Base-by-base conservation (phyloP, 2,113 vertebrate species). In the Heterotilapia buettikoferi region DNA sequence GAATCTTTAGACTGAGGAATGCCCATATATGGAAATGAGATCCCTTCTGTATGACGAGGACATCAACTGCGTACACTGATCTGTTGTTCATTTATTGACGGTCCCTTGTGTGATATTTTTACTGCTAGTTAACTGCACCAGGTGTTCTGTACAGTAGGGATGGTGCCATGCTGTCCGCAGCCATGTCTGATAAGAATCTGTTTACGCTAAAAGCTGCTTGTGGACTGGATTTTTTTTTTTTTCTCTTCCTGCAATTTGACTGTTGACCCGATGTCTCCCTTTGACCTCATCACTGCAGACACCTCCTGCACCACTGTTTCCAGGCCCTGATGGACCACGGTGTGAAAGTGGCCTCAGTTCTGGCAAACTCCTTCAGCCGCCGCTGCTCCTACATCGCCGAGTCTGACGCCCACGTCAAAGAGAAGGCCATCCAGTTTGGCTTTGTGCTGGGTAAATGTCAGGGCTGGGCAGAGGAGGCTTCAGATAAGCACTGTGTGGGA, bases 301-400 rank as follows among this genome's bases (percentile, higher is more conserved):
- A 99, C 94, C 97, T 99, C 66, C 97, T 99, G 92, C 99, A 99
- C 95, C 99, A 99, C 96, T 99, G 99, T 91, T 99, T 99, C 93
- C 99, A 99, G 94, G 98, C 99, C 66, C 93, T 99, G 86, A 99
- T 99, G 99, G 99, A 99, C 94, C 99, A 99, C 50, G 99, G 99
- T 52, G 99, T 99, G 71, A 99, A 99, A 94, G 98, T 99, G 80
- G 98, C 99, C 84, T 99, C 98, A 12, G 98, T 99, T 14, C 92
- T 99, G 94, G 99, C 99, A 38, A 99, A 98, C 93, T 99, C 99
- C 40, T 99, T 99, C 96, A 99, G 99, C 90, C 97, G 98, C 82
- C 95, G 98, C 90, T 99, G 99, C 93, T 99, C 98, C 29, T 99
- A 99, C 94, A 99, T 99, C 29, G 98, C 98, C 6, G 98, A 99